phyloP scores from a whole-genome alignment of 2,888 invertebrate genomes.

The Callimorpha dominula region DNA sequence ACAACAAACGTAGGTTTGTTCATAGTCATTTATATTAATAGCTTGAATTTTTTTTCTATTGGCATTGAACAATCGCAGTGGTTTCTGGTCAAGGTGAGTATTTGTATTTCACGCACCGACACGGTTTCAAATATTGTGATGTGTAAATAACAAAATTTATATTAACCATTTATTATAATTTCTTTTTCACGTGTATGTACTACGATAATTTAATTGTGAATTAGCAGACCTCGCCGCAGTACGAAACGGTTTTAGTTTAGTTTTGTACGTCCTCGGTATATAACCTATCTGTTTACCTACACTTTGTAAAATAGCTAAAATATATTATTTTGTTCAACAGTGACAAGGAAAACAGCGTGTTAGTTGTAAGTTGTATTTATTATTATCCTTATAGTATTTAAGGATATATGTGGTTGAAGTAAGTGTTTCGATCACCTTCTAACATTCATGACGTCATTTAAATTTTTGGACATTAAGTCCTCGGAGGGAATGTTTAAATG shows the following conservation, averaged over 20 bases:
- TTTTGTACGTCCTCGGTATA: slow-evolving; percentile 24
- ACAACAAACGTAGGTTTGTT: slow-evolving; percentile 4
- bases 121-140: slow-evolving; percentile 10
- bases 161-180: slow-evolving; percentile 13
- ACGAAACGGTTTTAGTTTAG: slow-evolving; percentile 26
- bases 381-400: neutral
- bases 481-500: neutral
- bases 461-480: neutral
- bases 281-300: slow-evolving; percentile 24
- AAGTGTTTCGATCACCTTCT: no score
- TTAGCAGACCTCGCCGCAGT: slow-evolving; percentile 16
- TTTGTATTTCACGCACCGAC: slow-evolving; percentile 7
- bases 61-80: slow-evolving; percentile 18
- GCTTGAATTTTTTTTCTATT: slow-evolving; percentile 4
- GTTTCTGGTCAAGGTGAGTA: slow-evolving; percentile 7
- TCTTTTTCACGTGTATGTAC: slow-evolving; percentile 30
- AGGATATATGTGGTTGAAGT: neutral
- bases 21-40: neutral
- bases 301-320: slow-evolving; percentile 10
- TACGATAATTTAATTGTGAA: slow-evolving; percentile 23
- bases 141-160: slow-evolving; percentile 18
- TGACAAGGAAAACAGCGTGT: slow-evolving; percentile 4
- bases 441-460: no score
- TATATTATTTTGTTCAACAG: neutral
- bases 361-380: neutral